Evolutionary conservation across 2,797 vertebrate species (phyloP).

Genomic region (Delichon dasypus): DNA sequence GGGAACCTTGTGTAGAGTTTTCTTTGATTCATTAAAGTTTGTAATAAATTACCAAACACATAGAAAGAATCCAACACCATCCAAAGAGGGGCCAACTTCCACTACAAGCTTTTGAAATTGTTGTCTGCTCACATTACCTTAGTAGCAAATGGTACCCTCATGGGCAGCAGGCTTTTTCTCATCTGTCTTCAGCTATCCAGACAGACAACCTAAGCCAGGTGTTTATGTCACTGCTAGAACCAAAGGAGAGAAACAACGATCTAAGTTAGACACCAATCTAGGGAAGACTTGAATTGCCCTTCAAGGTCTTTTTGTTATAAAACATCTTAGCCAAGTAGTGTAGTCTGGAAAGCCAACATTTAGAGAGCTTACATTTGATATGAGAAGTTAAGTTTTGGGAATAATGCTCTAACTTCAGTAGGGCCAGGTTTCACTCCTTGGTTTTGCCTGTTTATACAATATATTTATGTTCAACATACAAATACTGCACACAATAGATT

Average conservation of each 20-base stretch:
- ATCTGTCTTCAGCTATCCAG: not conserved
- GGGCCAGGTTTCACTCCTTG: not conserved
- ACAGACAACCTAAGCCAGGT: not conserved
- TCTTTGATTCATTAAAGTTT: not conserved
- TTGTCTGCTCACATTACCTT: not conserved
- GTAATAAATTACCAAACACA: not conserved
- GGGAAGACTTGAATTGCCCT: not conserved
- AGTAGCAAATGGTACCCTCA: not conserved
- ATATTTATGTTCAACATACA: not conserved
- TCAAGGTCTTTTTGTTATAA: not conserved
- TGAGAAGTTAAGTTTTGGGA: not conserved
- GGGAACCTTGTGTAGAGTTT: not conserved
- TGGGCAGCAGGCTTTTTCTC: not conserved
- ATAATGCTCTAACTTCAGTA: not conserved
- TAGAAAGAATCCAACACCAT: not conserved
- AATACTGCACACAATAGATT: not conserved
- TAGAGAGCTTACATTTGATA: not conserved
- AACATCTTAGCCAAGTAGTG: not conserved
- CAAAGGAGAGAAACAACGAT: not conserved
- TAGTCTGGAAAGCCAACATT: not conserved
- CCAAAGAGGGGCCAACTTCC: not conserved
- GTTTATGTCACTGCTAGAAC: not conserved
- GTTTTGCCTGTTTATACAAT: not conserved
- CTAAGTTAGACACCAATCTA: not conserved
- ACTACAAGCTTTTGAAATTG: not conserved